Base-by-base conservation (phyloP, 2,113 vertebrate genomes). In the Aepyceros melampus region DNA sequence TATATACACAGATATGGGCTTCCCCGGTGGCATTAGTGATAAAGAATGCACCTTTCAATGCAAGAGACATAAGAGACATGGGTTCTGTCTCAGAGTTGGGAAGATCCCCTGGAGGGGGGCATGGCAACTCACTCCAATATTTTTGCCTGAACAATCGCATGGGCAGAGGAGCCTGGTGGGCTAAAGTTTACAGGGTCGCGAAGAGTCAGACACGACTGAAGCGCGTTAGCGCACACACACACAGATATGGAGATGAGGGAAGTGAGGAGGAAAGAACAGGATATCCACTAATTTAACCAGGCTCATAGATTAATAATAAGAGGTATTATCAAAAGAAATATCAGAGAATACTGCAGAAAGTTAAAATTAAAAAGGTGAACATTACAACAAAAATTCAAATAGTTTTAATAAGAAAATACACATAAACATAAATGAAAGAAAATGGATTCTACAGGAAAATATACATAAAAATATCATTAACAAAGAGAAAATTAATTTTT, bases 161-260 rank as follows among this genome's bases (percentile, higher is more conserved):
- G 19, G 19, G 2, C 19, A 71, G 67, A 71, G 9, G 64, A 36
- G n/a, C n/a, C 64, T 71, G 8, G 19, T 36, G 9, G 19, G n/a
- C 67, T 71, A 67, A 67, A 9, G n/a, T 36, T 71, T 71, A 71
- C 2, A 36, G 19, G 67, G 9, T 71, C 1, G 0, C 67, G 12
- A 36, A 71, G n/a, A 71, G n/a, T 71, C 64, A 36, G 19, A 40
- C 19, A 40, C 0, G 0, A 36, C 19, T 40, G 67, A 71, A 71
- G 5, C 19, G 0, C 2, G 0, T 36, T 71, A 36, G 19, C 0
- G 5, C 10, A 40, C n/a, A 23, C 10, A 23, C 67, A 53, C 40
- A 33, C 71, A 45, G 5, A 40, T 40, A 74, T 15, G 3, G 16
- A 53, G 47, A 33, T 25, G 4, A 58, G 2, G 25, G 17, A 71